Evolutionary conservation across 35 echinoderm and acorn worm species (phyloP).

Genomic region (Nesometra sesokonis): DNA sequence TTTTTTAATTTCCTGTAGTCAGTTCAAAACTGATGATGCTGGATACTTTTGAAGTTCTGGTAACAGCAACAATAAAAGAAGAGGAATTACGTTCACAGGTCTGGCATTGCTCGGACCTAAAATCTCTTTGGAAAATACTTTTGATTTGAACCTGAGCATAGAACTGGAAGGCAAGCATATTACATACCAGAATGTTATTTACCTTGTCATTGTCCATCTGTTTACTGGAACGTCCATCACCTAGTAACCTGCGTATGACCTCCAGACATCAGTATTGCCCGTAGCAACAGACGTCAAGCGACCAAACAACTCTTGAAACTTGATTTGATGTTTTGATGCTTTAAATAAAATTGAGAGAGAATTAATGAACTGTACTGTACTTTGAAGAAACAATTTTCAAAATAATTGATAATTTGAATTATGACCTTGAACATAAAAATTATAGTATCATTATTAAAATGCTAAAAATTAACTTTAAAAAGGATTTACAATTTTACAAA

Average conservation of each 20-base stretch:
- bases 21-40: too few species aligned
- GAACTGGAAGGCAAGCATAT: too few species aligned
- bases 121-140: background rate
- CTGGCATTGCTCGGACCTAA: background rate
- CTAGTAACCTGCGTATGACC: constrained; percentile 60
- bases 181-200: background rate
- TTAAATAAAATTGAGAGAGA: background rate
- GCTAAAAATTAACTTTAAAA: too few species aligned
- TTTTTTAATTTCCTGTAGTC: too few species aligned
- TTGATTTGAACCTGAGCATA: background rate
- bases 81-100: background rate
- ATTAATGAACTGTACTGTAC: background rate
- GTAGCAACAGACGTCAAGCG: constrained; percentile 69
- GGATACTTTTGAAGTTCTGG: too few species aligned
- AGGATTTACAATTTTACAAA: too few species aligned
- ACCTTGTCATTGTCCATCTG: constrained; percentile 59
- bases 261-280: constrained; percentile 54
- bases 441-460: too few species aligned
- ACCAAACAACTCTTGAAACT: constrained; percentile 64
- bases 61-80: too few species aligned
- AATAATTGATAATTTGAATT: too few species aligned
- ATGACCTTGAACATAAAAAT: too few species aligned
- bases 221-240: constrained; percentile 34
- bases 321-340: constrained; percentile 37
- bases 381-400: background rate